Conservation (phyloP, 2,113 vertebrate species). For the Osmerus eperlanus region DNA sequence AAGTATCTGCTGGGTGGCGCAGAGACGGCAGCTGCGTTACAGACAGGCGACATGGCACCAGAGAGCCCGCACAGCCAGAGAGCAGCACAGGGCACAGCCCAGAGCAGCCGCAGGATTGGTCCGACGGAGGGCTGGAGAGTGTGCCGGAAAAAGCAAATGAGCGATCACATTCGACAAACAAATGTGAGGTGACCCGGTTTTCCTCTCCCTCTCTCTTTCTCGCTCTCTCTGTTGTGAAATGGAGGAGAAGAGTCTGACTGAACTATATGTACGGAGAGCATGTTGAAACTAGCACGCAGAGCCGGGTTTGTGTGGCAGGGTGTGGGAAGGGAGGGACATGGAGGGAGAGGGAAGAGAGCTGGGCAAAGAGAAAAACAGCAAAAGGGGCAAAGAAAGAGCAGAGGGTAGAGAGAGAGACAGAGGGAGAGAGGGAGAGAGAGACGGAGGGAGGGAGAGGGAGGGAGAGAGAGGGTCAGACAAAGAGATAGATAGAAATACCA, state of each 20-base stretch:
- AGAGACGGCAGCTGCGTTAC: not conserved
- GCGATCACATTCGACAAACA: constrained; percentile 55
- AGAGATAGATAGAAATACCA: not conserved
- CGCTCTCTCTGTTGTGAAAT: not conserved
- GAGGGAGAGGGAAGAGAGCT: constrained; percentile 1
- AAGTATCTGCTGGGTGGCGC: no score
- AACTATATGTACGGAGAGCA: not conserved
- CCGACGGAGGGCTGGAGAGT: not conserved
- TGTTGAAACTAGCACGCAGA: not conserved
- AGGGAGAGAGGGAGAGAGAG: not conserved
- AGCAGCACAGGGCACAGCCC: not conserved
- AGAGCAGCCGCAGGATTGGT: not conserved
- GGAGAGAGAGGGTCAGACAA: no score
- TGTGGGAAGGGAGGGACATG: constrained; percentile 7
- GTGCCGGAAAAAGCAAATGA: constrained; percentile 23
- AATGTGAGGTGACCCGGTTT: constrained; percentile 43
- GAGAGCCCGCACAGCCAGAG: not conserved
- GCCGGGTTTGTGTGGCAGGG: constrained; percentile 4
- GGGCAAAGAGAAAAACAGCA: not conserved
- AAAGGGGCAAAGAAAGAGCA: not conserved
- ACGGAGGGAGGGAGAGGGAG: not conserved
- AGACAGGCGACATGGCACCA: not conserved
- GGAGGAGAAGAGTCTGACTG: not conserved
- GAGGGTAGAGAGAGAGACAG: constrained; percentile 4
- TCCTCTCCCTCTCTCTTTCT: not conserved